Conservation (phyloP, 2,113 vertebrate genomes). For the Phoenicopterus ruber region DNA sequence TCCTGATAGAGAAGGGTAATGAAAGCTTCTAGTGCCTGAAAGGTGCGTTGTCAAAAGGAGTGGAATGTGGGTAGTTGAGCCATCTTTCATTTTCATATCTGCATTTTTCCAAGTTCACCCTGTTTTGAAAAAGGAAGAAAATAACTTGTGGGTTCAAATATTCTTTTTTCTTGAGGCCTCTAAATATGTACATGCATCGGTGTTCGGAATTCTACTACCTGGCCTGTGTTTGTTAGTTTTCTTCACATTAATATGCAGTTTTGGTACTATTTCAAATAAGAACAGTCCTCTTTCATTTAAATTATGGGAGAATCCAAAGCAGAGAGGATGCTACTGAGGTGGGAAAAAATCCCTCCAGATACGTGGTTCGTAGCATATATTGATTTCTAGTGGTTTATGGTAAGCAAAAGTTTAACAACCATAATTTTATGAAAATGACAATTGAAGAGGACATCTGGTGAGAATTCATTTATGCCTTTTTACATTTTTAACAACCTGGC, state of each 20-base stretch:
- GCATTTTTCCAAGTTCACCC: background rate
- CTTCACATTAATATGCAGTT: background rate
- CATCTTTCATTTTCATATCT: background rate
- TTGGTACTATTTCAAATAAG: background rate
- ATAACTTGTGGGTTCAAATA: background rate
- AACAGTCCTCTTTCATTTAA: background rate
- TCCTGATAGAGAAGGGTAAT: background rate
- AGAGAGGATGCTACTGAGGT: background rate
- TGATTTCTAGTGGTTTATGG: background rate
- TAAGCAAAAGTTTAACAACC: conserved; percentile 32
- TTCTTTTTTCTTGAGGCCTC: background rate
- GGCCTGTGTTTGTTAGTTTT: background rate
- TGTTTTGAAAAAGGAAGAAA: background rate
- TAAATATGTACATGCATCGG: rapidly evolving
- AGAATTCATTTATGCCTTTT: conserved; percentile 73
- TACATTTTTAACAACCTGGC: conserved; percentile 74
- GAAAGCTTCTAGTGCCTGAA: background rate
- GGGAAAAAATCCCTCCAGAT: background rate
- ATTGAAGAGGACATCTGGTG: conserved; percentile 69
- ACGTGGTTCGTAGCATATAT: background rate
- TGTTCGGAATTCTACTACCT: background rate
- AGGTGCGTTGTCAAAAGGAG: background rate
- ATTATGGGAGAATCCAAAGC: background rate
- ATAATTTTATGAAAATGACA: conserved; percentile 61
- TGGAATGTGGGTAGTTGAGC: background rate